These are phyloP conservation scores for Scarus forsteni DNA, from an alignment of 2,797 vertebrate species.

Conservation along the genomic window DNA sequence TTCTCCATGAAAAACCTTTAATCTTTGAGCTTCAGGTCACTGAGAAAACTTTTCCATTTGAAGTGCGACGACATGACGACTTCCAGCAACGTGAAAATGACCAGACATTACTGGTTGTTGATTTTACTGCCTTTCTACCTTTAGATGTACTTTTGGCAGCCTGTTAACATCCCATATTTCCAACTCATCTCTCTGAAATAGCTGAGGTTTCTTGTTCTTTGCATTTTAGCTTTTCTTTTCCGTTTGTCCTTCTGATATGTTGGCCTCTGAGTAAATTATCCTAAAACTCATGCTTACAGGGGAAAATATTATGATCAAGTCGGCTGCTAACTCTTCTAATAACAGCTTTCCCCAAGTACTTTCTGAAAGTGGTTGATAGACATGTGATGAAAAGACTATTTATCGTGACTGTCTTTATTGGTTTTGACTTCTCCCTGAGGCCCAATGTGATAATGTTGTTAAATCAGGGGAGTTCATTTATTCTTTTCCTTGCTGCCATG, in stretches of 20 bases:
- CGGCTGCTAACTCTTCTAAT: conserved; percentile 52
- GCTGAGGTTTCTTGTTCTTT: conserved; percentile 36
- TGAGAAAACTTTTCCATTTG: conserved; percentile 48
- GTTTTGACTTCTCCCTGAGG: conserved; percentile 6
- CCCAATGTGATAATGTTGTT: conserved; percentile 37
- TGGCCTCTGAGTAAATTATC: conserved; percentile 57
- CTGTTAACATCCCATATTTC: conserved; percentile 42
- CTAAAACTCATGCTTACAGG: conserved; percentile 49
- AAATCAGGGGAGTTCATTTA: conserved; percentile 1
- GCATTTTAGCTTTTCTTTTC: conserved; percentile 38
- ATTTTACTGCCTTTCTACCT: conserved; percentile 47
- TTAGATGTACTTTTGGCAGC: conserved; percentile 26
- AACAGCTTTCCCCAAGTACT: conserved; percentile 40
- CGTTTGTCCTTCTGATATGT: conserved; percentile 35
- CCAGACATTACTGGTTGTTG: conserved; percentile 28
- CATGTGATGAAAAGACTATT: conserved; percentile 19
- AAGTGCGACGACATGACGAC: conserved; percentile 17
- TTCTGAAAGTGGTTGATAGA: conserved; percentile 19
- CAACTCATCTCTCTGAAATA: conserved; percentile 21
- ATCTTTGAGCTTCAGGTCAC: conserved; percentile 35
- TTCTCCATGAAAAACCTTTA: conserved; percentile 43
- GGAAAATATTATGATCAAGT: conserved; percentile 68
- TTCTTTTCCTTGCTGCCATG: not conserved
- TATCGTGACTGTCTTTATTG: no score
- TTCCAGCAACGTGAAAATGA: conserved; percentile 19